Percentiles rank a stretch among this genome's conserved stretches.
Evolutionary conservation across 2,888 invertebrate genomes (phyloP).

Genomic region (Formica aserva): DNA sequence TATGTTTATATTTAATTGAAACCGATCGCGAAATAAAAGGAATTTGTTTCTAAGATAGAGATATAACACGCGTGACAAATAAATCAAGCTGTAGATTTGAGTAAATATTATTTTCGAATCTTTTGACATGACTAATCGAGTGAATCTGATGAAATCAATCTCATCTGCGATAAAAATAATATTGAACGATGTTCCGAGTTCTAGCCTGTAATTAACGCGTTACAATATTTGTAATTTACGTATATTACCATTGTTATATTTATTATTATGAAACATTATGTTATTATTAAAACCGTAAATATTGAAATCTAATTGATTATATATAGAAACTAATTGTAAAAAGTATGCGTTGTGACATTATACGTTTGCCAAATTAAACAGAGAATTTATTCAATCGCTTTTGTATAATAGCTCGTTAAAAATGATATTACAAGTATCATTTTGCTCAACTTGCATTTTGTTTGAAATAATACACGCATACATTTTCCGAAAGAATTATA

Average conservation of each 20-base stretch:
- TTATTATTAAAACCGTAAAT: not conserved
- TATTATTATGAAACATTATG: not conserved
- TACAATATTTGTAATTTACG: not conserved
- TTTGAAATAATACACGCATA: not conserved
- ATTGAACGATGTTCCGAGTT: not conserved
- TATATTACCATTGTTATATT: not conserved
- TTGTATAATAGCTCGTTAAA: not conserved
- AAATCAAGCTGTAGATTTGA: not conserved
- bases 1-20: not conserved
- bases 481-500: not conserved
- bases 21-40: not conserved
- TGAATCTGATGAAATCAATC: not conserved
- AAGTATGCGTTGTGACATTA: not conserved
- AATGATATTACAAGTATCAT: not conserved
- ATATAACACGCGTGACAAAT: not conserved
- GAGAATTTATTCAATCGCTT: not conserved
- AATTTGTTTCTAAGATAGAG: not conserved
- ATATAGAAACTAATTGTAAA: not conserved
- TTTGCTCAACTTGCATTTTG: not conserved
- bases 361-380: not conserved
- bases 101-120: not conserved
- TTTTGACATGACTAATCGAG: not conserved
- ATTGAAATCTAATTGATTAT: not conserved
- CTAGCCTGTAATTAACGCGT: not conserved
- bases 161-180: conserved; percentile 11